Percentiles rank a stretch among this genome's conserved stretches.
Evolutionary conservation across 92 coral and sea anemone genomes (phyloP).

Genomic region (Palythoa caribaeorum): DNA sequence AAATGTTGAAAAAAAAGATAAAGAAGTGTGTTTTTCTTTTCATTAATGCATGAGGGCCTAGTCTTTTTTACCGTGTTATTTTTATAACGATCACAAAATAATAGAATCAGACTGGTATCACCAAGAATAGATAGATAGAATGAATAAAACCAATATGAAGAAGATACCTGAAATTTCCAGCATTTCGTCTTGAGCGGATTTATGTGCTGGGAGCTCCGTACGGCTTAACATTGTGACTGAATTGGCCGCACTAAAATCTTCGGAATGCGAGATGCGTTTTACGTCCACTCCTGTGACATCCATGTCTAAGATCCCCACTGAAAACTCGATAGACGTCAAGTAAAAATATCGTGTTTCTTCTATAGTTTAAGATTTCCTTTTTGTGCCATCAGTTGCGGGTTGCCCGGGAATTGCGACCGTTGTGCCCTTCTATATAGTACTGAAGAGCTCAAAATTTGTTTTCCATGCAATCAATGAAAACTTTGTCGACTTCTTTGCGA

Average conservation of each 20-base stretch:
- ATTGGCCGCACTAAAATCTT: background rate
- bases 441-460: no score
- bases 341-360: constrained; percentile 30
- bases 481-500: background rate
- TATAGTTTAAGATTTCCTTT: background rate
- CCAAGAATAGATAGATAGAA: background rate
- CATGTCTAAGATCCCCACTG: constrained; percentile 14
- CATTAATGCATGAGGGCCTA: background rate
- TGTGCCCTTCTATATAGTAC: background rate
- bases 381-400: background rate
- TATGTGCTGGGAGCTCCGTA: background rate
- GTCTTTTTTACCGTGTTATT: background rate
- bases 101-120: background rate
- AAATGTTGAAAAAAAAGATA: background rate
- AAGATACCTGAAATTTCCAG: constrained; percentile 17
- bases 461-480: background rate
- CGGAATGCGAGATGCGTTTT: constrained; percentile 28
- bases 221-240: background rate
- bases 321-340: constrained; percentile 37
- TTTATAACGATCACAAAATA: background rate
- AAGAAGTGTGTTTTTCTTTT: background rate
- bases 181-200: background rate
- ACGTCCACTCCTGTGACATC: background rate
- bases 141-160: background rate
- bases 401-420: background rate